Conservation (phyloP, 2,797 vertebrate genomes). For the Diplodus puntazzo region DNA sequence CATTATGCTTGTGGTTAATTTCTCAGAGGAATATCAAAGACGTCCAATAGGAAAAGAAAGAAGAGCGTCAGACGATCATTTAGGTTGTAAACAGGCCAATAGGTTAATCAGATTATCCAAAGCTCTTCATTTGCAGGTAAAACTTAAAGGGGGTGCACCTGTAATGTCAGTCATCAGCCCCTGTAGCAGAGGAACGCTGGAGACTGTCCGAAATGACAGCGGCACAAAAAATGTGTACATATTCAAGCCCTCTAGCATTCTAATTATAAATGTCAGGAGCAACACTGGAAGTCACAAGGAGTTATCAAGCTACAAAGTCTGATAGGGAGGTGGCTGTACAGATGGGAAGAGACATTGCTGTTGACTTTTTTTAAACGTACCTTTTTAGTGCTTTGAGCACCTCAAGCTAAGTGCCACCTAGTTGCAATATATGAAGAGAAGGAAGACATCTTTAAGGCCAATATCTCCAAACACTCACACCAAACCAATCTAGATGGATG, state of each 20-base stretch:
- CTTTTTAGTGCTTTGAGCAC: too few species aligned
- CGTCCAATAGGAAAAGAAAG: background rate
- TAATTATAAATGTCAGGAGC: too few species aligned
- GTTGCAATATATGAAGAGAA: too few species aligned
- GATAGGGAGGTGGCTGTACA: background rate
- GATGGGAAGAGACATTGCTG: too few species aligned
- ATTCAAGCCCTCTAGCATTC: background rate
- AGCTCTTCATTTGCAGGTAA: background rate
- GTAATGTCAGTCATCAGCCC: background rate
- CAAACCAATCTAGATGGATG: too few species aligned
- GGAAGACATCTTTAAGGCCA: too few species aligned
- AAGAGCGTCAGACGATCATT: background rate
- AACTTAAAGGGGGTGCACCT: background rate
- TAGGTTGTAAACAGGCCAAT: background rate
- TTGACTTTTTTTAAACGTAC: too few species aligned
- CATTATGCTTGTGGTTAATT: too few species aligned
- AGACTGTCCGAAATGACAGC: background rate
- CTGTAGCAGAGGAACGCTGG: background rate
- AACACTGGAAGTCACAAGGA: background rate
- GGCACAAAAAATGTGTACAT: too few species aligned
- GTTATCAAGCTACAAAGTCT: background rate
- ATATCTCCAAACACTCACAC: too few species aligned
- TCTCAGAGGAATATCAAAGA: too few species aligned
- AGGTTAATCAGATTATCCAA: background rate
- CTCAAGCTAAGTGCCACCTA: too few species aligned